Conservation (phyloP, 2,797 vertebrate species). For the Neostethus bicornis region DNA sequence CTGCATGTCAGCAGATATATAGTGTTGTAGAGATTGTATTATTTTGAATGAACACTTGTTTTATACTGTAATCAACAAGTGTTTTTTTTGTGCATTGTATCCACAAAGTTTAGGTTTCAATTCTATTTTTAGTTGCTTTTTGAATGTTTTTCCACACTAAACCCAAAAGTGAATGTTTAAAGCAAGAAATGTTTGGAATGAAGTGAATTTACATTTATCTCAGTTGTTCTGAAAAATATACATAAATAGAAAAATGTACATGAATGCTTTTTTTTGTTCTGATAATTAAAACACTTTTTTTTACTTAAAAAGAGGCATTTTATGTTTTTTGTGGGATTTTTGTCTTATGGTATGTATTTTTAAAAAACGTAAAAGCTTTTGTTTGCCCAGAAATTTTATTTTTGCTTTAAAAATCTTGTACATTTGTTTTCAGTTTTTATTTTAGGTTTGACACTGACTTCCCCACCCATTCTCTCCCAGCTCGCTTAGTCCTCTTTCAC, state of each 20-base stretch:
- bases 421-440: too few relatives aligned
- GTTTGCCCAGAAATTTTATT: too few relatives aligned
- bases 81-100: slow-evolving; percentile 59
- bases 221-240: slow-evolving; percentile 47
- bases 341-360: too few relatives aligned
- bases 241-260: slow-evolving; percentile 58
- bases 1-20: slow-evolving; percentile 36
- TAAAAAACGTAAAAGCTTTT: too few relatives aligned
- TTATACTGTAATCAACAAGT: slow-evolving; percentile 42
- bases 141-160: slow-evolving; percentile 45
- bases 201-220: slow-evolving; percentile 68
- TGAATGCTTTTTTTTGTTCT: slow-evolving; percentile 39
- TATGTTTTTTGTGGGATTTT: too few relatives aligned
- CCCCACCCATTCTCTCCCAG: too few relatives aligned
- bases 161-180: slow-evolving; percentile 64
- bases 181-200: slow-evolving; percentile 67
- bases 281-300: slow-evolving; percentile 48
- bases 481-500: too few relatives aligned
- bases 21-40: slow-evolving; percentile 59
- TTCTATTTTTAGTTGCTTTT: slow-evolving; percentile 27
- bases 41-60: slow-evolving; percentile 14
- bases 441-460: too few relatives aligned
- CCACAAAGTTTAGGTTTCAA: slow-evolving; percentile 6
- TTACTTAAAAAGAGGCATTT: too few relatives aligned
- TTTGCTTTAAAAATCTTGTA: too few relatives aligned